Conservation (phyloP, 2,113 vertebrate species). For the Gobiocypris rarus region DNA sequence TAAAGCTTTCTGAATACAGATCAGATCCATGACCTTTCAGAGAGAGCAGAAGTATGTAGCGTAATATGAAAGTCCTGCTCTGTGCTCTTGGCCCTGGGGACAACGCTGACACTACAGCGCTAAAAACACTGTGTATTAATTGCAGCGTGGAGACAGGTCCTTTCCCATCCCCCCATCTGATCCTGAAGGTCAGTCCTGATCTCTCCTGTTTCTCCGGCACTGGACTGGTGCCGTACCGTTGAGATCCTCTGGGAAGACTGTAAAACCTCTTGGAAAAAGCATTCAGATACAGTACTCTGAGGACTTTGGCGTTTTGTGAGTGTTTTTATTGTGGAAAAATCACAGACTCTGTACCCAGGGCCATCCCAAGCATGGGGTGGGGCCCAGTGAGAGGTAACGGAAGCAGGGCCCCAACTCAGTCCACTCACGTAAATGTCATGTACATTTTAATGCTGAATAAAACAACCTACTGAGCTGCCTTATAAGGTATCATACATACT, state of each 20-base stretch:
- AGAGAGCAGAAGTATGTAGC: conserved; percentile 39
- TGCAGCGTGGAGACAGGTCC: conserved; percentile 30
- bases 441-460: neutral
- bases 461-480: neutral
- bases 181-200: conserved; percentile 24
- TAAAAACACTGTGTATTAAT: conserved; percentile 49
- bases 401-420: too few relatives aligned
- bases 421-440: too few relatives aligned
- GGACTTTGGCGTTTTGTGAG: neutral
- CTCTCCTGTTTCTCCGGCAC: neutral
- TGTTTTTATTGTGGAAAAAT: neutral
- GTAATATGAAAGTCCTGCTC: conserved; percentile 38
- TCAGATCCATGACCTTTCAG: conserved; percentile 52
- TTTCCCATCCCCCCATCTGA: conserved; percentile 32
- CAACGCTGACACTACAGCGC: conserved; percentile 13
- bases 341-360: neutral
- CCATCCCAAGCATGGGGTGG: too few relatives aligned
- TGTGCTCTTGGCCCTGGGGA: conserved; percentile 42
- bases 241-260: conserved; percentile 8
- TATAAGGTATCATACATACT: neutral
- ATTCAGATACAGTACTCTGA: neutral
- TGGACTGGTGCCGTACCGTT: neutral
- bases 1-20: conserved; percentile 56
- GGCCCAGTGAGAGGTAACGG: too few relatives aligned
- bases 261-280: conserved; percentile 6